Conservation (phyloP, 2,113 vertebrate species). For the Cygnus atratus region DNA sequence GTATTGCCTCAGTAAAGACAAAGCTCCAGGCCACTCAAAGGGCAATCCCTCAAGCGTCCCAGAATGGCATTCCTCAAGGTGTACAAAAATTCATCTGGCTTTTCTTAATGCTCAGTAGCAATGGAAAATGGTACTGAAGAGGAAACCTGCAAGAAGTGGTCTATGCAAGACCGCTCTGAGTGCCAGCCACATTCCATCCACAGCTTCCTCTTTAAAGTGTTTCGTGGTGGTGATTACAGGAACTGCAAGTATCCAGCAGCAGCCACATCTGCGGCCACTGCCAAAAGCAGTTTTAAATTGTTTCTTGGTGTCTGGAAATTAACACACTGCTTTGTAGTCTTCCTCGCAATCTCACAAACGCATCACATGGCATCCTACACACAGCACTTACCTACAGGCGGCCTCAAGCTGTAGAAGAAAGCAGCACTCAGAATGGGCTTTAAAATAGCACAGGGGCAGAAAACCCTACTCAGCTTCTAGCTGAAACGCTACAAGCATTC, state of each 20-base stretch:
- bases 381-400: no score
- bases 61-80: background rate
- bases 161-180: background rate
- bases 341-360: no score
- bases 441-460: background rate
- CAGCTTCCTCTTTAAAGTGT: background rate
- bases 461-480: background rate
- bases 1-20: background rate
- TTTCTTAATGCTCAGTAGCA: no score
- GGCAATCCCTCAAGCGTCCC: no score
- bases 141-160: background rate
- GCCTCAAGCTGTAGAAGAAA: background rate
- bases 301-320: background rate
- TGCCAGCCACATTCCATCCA: background rate
- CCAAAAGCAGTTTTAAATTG: background rate
- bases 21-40: background rate
- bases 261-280: background rate
- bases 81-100: background rate
- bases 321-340: no score
- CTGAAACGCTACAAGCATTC: background rate
- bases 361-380: no score
- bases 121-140: background rate
- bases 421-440: background rate
- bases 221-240: background rate
- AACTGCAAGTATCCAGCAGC: background rate